Base-by-base conservation (phyloP, 2,797 vertebrate genomes). In the Mareca penelope region DNA sequence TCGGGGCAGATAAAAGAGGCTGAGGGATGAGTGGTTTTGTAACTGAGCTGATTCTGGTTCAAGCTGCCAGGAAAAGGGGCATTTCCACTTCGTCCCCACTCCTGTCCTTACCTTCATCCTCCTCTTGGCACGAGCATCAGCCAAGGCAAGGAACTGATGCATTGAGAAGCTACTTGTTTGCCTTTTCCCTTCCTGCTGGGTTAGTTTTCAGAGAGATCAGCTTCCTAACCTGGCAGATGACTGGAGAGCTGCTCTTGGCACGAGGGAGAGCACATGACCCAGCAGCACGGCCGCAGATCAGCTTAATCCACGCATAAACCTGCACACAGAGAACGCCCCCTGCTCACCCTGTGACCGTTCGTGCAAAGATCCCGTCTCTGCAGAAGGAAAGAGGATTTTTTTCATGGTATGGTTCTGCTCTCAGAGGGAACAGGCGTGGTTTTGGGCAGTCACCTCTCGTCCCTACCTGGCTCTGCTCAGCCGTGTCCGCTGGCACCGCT, bases 141-240 rank as follows among this genome's bases (percentile, higher is more conserved):
- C 91, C 88, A 91, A 93, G 85, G 28, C 75, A 61, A 88, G 94
- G 93, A 96, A 93, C 83, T 10, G 73, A 91, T 94, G 95, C 96
- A 95, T 91, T 91, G 95, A 94, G 94, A 95, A 90, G 73, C 53
- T 89, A 42, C 70, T 83, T 85, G 83, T 68, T 93, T 94, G 90
- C 87, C 91, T 95, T 96, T 94, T 96, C 88, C 86, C 93, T 95
- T 94, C 95, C 85, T 95, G 83, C 80, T 73, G 85, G 83, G 85
- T 93, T 95, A 60, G 83, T 94, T 94, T 96, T 90, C 90, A 90
- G 88, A 90, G 60, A 73, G 91, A 94, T 96, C 94, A 90, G 94
- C 70, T 96, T 96, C 95, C 94, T 94, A 95, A 96, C 94, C 96
- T 94, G 91, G 88, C 93, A 93, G 85, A 95, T 95, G 60, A 18